These are phyloP conservation scores for Phylloscopus whistleri DNA, from an alignment of 2,113 vertebrate genomes.

Conservation along the genomic window DNA sequence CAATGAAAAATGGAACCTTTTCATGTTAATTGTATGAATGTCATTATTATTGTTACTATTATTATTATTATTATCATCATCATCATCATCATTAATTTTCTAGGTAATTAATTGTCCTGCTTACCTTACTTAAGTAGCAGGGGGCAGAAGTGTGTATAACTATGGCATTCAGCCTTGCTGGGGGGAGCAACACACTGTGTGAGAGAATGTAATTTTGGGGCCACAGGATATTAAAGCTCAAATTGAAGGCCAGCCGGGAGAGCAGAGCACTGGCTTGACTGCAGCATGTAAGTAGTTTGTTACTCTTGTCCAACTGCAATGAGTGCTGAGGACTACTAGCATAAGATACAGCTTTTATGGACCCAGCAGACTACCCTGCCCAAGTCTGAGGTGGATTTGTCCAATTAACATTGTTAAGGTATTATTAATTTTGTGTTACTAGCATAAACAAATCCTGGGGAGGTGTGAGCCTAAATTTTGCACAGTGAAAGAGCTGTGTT, in stretches of 20 bases:
- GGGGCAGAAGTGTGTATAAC: background rate
- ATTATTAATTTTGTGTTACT: slow-evolving; percentile 30
- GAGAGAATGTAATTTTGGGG: background rate
- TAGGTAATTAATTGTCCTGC: background rate
- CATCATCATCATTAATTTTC: background rate
- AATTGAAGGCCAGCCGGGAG: background rate
- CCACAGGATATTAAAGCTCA: background rate
- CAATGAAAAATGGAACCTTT: background rate
- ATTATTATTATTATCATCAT: accelerated
- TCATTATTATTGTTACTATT: background rate
- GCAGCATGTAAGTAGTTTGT: background rate
- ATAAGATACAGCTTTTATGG: background rate
- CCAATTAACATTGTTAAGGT: background rate
- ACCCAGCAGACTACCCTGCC: background rate
- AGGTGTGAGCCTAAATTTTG: background rate
- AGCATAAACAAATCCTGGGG: background rate
- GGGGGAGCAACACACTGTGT: background rate
- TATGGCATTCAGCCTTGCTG: background rate
- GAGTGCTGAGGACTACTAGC: background rate
- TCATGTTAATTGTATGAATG: background rate
- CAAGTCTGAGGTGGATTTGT: background rate
- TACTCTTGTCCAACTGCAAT: background rate
- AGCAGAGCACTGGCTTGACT: background rate
- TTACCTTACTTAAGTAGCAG: background rate
- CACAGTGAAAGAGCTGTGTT: slow-evolving; percentile 4